A percentile compares a stretch with the other conserved stretches of the same genome.
These are phyloP conservation scores for Tyto alba DNA, from an alignment of 2,113 vertebrate species.

Conservation along the genomic window DNA sequence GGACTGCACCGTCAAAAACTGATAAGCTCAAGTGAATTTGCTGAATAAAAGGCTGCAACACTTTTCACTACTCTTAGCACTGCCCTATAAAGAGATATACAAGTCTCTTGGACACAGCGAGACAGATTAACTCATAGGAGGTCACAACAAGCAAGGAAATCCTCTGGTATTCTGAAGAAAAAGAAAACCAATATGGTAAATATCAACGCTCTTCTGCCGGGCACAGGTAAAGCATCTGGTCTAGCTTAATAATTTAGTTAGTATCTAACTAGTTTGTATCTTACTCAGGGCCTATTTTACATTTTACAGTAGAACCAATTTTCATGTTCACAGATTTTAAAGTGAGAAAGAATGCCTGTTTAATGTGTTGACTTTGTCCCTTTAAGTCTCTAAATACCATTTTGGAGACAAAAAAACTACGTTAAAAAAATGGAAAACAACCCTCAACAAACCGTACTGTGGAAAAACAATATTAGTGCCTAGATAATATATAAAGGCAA, in stretches of 20 bases:
- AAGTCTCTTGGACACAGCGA: neutral
- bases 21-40: neutral
- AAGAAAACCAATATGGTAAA: neutral
- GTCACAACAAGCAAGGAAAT: neutral
- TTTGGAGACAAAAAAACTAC: neutral
- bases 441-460: neutral
- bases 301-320: neutral
- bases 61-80: neutral
- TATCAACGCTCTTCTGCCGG: neutral
- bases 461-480: constrained; percentile 52
- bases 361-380: neutral
- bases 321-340: neutral
- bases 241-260: neutral
- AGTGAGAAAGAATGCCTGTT: neutral
- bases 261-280: neutral
- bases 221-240: neutral
- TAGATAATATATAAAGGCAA: constrained; percentile 77
- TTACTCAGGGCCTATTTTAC: neutral
- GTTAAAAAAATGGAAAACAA: constrained; percentile 15
- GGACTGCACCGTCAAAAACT: neutral
- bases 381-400: neutral
- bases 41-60: neutral
- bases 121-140: neutral
- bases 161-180: neutral
- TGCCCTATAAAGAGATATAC: neutral